Base-by-base conservation (phyloP, 35 echinoderm and acorn worm genomes). In the Heliocidaris erythrogramma region DNA sequence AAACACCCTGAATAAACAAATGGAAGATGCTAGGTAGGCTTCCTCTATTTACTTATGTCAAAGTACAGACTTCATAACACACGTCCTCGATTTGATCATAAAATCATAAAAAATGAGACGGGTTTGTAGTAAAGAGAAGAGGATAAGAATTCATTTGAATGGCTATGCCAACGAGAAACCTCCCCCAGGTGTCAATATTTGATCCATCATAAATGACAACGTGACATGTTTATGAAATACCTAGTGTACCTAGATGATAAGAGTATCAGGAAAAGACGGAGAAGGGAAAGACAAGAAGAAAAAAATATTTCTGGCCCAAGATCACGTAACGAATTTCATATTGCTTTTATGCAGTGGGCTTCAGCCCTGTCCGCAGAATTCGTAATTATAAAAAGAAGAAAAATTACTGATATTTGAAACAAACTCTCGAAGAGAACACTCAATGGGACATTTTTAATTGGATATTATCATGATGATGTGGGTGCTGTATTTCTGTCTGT, bases 181-280 rank as follows among this genome's bases (percentile, higher is more conserved):
- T 52, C 30, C 92, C 92, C 50, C 16, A 31, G 2, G 53, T 78
- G 32, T 24, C 32, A 49, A 21, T 32, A 47, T 48, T 94, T 85
- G 78, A 48, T 78, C 48, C 30, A n/a, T 85, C 30, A 42, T 42
- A 49, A 84, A 69, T 32, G 78, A 85, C 18, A 13, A 94, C 78
- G 69, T 48, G 86, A 85, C 48, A 86, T 85, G 94, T 49, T 42
- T 69, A 60, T 48, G 42, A 94, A 85, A 85, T 69, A 2, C 65
- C 69, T 85, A 78, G 65, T 32, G 69, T 85, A 47, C 65, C 86
- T 9, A 49, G 16, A 17, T n/a, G 78, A 85, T 61, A 86, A 85
- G 10, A 56, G 9, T 56, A 56, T 56, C 11, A 78, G 27, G 65
- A 78, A 5, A 78, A 78, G 18, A n/a, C 21, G 7, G 5, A 78